Conservation (phyloP, 2,113 vertebrate species). For the Hypocryptadius cinnamomeus region DNA sequence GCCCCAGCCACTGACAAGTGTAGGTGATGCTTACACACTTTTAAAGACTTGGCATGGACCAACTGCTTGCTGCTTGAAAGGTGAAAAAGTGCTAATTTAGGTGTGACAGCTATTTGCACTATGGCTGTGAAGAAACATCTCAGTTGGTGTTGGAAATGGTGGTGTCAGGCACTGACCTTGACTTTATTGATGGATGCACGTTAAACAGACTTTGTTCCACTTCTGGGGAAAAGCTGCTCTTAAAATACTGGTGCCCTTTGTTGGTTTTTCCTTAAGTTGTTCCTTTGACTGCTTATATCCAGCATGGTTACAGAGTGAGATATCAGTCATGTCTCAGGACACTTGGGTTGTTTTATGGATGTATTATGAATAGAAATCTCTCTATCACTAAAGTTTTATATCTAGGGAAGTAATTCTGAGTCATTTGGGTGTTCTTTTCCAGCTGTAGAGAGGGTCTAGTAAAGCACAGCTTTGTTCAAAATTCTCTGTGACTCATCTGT, state of each 20-base stretch:
- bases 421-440: not conserved
- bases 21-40: not conserved
- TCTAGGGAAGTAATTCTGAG: not conserved
- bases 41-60: not conserved
- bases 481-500: not conserved
- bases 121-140: not conserved
- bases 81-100: not conserved
- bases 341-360: not conserved
- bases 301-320: not conserved
- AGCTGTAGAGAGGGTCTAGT: not conserved
- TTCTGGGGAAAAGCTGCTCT: not conserved
- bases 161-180: not conserved
- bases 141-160: not conserved
- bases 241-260: not conserved
- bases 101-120: not conserved
- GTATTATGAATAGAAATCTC: not conserved
- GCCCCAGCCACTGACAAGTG: not conserved
- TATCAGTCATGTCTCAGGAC: not conserved
- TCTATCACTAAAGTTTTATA: not conserved
- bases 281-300: not conserved
- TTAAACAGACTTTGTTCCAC: not conserved
- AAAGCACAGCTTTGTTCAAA: not conserved
- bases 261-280: not conserved
- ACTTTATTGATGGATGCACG: not conserved
- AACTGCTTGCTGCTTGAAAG: rapidly evolving